Evolutionary conservation across 1,140 invertebrate genomes (phyloP).

Genomic region (Drosophila orena): DNA sequence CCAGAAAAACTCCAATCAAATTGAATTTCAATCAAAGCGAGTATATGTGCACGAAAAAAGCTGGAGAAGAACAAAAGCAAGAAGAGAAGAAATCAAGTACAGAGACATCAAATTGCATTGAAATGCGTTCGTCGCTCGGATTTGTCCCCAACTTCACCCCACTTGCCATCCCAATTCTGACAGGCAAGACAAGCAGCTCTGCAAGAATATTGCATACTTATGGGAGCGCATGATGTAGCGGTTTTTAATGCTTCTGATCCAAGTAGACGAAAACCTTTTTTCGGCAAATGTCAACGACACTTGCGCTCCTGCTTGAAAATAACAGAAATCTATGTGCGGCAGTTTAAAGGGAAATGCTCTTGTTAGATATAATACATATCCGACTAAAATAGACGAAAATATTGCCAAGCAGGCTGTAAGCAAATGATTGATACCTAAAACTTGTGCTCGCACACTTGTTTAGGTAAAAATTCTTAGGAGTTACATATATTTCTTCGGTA

Average conservation of each 20-base stretch:
- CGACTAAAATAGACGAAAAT: not conserved
- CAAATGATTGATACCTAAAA: too few relatives aligned
- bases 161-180: constrained; percentile 20
- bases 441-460: too few relatives aligned
- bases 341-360: too few relatives aligned
- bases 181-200: constrained; percentile 65
- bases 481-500: too few relatives aligned
- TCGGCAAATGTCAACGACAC: constrained; percentile 69
- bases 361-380: too few relatives aligned
- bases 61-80: constrained; percentile 12
- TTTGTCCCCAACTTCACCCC: constrained; percentile 18
- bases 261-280: constrained; percentile 18
- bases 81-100: constrained; percentile 35
- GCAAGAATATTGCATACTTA: constrained; percentile 76
- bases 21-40: constrained; percentile 74
- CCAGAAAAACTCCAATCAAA: constrained; percentile 66
- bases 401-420: too few relatives aligned
- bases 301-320: constrained; percentile 45
- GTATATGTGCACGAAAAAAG: constrained; percentile 38
- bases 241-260: constrained; percentile 68
- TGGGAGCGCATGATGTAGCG: constrained; percentile 73
- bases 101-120: constrained; percentile 70
- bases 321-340: too few relatives aligned
- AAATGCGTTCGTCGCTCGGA: constrained; percentile 63
- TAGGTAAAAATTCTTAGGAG: too few relatives aligned